These are phyloP conservation scores for Caenorhabditis japonica DNA, from an alignment of 2,888 invertebrate species.

Conservation along the genomic window DNA sequence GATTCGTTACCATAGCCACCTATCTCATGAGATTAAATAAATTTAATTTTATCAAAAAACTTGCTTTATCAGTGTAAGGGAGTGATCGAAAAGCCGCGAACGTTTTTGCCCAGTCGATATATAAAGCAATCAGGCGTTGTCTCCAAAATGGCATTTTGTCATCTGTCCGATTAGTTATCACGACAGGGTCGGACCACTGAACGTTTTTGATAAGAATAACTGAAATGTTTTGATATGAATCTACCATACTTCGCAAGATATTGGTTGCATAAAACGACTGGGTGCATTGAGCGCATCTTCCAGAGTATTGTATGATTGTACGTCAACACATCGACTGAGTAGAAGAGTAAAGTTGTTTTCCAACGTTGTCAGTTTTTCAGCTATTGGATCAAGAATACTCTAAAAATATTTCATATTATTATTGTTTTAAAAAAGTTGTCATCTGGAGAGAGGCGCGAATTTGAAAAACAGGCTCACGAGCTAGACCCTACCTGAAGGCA, in stretches of 20 bases:
- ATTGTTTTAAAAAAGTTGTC: not conserved
- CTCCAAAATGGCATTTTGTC: slow-evolving; percentile 76
- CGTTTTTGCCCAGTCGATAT: slow-evolving; percentile 77
- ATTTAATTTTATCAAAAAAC: not conserved
- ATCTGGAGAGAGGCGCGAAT: too few relatives aligned
- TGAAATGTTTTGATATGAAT: not conserved
- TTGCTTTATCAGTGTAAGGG: slow-evolving; percentile 74
- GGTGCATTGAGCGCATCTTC: slow-evolving; percentile 73
- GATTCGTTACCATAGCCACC: slow-evolving; percentile 76
- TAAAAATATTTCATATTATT: slow-evolving; percentile 2
- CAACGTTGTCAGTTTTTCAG: slow-evolving; percentile 70
- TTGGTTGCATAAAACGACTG: slow-evolving; percentile 69
- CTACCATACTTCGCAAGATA: slow-evolving; percentile 68
- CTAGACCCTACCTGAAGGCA: too few relatives aligned
- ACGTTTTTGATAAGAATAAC: slow-evolving; percentile 8
- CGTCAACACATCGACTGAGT: slow-evolving; percentile 65
- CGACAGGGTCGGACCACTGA: slow-evolving; percentile 72
- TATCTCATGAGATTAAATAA: slow-evolving; percentile 24
- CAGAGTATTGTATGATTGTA: slow-evolving; percentile 68
- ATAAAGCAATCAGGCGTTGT: slow-evolving; percentile 72
- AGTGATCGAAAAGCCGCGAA: slow-evolving; percentile 72
- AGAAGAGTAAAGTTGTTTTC: slow-evolving; percentile 75
- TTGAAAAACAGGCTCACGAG: too few relatives aligned
- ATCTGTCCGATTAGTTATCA: slow-evolving; percentile 56
- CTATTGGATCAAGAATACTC: slow-evolving; percentile 64